Percentiles rank a stretch among this genome's conserved stretches.
phyloP scores from a whole-genome alignment of 2,113 vertebrate genomes.

The Zapus hudsonius region DNA sequence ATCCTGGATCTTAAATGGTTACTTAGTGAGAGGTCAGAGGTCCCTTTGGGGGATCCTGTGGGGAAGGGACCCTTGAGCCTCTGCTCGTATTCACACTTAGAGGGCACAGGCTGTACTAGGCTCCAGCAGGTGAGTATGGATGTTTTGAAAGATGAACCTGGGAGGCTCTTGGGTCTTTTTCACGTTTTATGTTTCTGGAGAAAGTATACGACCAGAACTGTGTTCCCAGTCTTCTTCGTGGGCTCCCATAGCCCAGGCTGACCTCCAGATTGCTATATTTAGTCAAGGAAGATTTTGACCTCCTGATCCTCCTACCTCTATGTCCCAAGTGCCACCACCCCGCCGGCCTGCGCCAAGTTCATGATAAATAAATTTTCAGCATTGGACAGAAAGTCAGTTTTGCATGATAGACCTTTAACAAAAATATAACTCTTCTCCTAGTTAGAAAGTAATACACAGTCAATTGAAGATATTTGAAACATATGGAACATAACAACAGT shows the following conservation, averaged over 20 bases:
- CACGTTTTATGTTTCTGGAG: background rate
- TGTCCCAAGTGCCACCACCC: background rate
- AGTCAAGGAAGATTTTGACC: background rate
- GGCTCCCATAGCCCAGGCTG: background rate
- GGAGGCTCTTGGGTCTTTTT: background rate
- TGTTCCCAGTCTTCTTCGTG: background rate
- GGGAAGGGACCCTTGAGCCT: background rate
- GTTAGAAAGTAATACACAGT: background rate
- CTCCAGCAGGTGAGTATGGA: background rate
- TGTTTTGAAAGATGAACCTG: background rate
- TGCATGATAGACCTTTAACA: background rate
- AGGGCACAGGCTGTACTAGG: too few relatives aligned
- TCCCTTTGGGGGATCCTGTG: background rate
- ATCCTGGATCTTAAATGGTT: background rate
- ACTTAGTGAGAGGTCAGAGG: background rate
- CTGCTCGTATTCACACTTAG: background rate
- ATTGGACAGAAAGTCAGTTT: slow-evolving; percentile 12
- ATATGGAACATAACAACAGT: background rate
- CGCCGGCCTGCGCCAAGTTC: background rate
- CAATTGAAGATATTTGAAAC: background rate
- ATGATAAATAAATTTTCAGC: background rate
- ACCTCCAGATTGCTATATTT: background rate
- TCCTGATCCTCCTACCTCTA: background rate
- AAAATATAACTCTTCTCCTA: background rate
- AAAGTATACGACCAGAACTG: background rate